phyloP scores from a whole-genome alignment of 2,113 vertebrate species.

The Colius striatus region DNA sequence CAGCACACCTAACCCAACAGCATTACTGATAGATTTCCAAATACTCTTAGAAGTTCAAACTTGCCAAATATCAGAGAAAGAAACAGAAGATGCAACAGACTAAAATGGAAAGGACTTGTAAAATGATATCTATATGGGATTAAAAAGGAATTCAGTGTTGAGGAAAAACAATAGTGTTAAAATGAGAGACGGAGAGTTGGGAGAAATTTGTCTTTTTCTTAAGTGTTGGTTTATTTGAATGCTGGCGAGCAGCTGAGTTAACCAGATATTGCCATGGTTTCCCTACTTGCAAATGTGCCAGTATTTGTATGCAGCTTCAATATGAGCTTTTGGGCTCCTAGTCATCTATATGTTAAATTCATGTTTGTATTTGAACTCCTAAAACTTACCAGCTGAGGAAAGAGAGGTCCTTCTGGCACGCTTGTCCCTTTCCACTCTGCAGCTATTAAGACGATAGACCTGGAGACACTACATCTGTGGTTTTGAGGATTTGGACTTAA shows the following conservation, averaged over 20 bases:
- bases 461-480: fast-evolving
- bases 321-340: not conserved
- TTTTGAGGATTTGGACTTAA: not conserved
- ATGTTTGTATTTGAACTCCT: not conserved
- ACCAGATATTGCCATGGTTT: not conserved
- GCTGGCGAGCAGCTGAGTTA: not conserved
- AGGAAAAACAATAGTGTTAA: not conserved
- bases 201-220: not conserved
- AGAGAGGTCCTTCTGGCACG: not conserved
- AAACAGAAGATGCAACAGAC: not conserved
- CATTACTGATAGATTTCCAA: not conserved
- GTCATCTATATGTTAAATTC: not conserved
- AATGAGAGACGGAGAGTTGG: not conserved
- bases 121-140: not conserved
- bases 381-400: not conserved
- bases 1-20: not conserved
- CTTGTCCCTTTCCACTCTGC: not conserved
- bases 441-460: not conserved
- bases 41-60: not conserved
- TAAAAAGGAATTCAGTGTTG: not conserved
- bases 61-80: not conserved
- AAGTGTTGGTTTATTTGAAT: not conserved
- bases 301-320: not conserved
- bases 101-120: not conserved
- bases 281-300: not conserved